Evolutionary conservation across 2,113 vertebrate species (phyloP).

Genomic region (Corydoras sp.): DNA sequence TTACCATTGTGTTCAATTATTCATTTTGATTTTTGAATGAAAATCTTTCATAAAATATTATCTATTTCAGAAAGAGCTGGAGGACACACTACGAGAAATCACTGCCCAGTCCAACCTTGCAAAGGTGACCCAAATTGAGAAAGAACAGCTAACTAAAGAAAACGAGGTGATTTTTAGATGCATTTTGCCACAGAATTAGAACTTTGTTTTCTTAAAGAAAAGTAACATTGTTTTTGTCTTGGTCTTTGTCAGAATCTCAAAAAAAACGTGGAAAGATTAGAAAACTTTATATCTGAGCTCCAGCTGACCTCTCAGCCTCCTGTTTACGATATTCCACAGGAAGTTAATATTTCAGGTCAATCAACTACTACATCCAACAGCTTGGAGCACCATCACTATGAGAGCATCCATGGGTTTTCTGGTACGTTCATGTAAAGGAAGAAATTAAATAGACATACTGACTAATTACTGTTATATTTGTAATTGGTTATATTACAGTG

Average conservation of each 20-base stretch:
- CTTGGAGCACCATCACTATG: background rate
- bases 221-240: background rate
- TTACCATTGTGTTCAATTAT: background rate
- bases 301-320: background rate
- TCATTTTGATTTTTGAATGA: background rate
- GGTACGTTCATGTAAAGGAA: constrained; percentile 37
- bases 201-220: background rate
- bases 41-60: background rate
- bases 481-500: background rate
- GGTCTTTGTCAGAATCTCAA: constrained; percentile 44
- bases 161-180: constrained; percentile 50
- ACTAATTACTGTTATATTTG: background rate
- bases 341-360: constrained; percentile 26
- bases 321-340: background rate
- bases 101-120: constrained; percentile 39
- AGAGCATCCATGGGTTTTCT: constrained; percentile 28
- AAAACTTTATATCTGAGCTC: constrained; percentile 7
- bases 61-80: constrained; percentile 46
- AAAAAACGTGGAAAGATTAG: constrained; percentile 34
- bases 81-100: constrained; percentile 27
- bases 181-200: background rate
- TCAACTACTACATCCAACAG: background rate
- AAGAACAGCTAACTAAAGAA: constrained; percentile 46
- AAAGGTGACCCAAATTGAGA: constrained; percentile 31
- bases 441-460: background rate